Evolutionary conservation across 2,888 invertebrate genomes (phyloP), one percentile per base, ranked within the genome.

Genomic region (Euproctis similis): DNA sequence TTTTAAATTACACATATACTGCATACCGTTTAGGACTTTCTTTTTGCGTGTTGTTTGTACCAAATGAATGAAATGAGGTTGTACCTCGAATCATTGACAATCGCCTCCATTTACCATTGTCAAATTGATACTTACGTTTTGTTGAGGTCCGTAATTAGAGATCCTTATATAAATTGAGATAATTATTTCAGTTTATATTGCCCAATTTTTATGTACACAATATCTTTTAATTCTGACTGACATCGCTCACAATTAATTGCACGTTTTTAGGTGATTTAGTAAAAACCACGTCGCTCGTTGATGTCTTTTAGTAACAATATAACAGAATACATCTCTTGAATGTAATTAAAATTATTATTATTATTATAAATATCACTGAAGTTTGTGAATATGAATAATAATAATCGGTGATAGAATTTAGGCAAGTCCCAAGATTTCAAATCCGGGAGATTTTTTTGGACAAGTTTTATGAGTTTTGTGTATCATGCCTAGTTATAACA

Each of bases 61-160:
- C n/a, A n/a, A 59, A 58, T 60, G 59, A 69, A 67, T 65, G 60
- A 50, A 61, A 45, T 52, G 59, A 64, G 60, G 64, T 54, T 53
- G 46, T 23, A 41, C 33, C 33, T 43, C 39, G 34, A 41, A 36
- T 48, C 46, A 50, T 61, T 66, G 53, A 46, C 63, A 59, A 58
- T 54, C 36, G 46, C 28, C 34, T 33, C 56, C 53, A 59, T 55
- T 62, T 57, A 28, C 55, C 57, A 61, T 63, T 64, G 54, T 50
- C 49, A 56, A 67, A 70, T 64, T 65, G 53, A 53, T 58, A 55
- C 53, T 64, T 59, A 53, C 52, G 44, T 52, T 51, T 50, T 58
- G 46, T 52, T 47, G 50, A 31, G 12, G 30, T 31, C 38, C 36
- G 30, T 53, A 66, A 69, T 65, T 62, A 58, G 42, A 42, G 42